phyloP scores from a whole-genome alignment of 92 coral and sea anemone genomes.

The Actinernus sp. region DNA sequence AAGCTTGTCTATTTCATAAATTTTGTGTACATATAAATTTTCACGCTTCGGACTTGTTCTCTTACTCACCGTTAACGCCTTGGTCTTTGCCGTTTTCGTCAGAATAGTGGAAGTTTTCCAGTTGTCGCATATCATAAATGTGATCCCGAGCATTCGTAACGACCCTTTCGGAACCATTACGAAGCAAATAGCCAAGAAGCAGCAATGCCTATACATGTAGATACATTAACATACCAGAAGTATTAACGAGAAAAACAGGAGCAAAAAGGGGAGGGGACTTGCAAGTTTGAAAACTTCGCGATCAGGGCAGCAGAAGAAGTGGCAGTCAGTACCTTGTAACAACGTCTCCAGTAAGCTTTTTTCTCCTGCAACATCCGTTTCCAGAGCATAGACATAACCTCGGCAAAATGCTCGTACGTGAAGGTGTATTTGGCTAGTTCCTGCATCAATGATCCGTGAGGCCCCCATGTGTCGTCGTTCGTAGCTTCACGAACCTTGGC shows the following conservation, averaged over 20 bases:
- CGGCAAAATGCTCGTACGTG: slow-evolving; percentile 98
- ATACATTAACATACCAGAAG: too few relatives aligned
- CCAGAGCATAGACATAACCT: slow-evolving; percentile 99
- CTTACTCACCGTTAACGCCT: slow-evolving; percentile 90
- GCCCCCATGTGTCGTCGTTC: slow-evolving; percentile 99
- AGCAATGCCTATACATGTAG: slow-evolving; percentile 89
- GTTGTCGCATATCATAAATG: slow-evolving; percentile 92
- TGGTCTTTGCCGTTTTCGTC: slow-evolving; percentile 98
- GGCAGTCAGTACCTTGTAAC: slow-evolving; percentile 96
- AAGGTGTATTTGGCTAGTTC: slow-evolving; percentile 95
- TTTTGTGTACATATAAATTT: background rate
- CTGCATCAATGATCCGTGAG: slow-evolving; percentile 95
- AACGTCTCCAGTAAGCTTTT: slow-evolving; percentile 93
- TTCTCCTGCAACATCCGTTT: slow-evolving; percentile 93
- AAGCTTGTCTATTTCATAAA: background rate
- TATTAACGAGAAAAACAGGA: too few relatives aligned
- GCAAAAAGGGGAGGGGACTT: too few relatives aligned
- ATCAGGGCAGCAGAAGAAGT: too few relatives aligned
- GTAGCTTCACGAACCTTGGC: slow-evolving; percentile 99
- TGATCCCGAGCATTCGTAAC: slow-evolving; percentile 96
- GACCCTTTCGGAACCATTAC: slow-evolving; percentile 96
- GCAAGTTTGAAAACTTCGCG: too few relatives aligned
- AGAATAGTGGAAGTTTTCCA: slow-evolving; percentile 79
- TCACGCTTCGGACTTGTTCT: background rate
- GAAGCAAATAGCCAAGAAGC: slow-evolving; percentile 84